phyloP scores from a whole-genome alignment of 1,140 invertebrate species.

The Magallana gigas region DNA sequence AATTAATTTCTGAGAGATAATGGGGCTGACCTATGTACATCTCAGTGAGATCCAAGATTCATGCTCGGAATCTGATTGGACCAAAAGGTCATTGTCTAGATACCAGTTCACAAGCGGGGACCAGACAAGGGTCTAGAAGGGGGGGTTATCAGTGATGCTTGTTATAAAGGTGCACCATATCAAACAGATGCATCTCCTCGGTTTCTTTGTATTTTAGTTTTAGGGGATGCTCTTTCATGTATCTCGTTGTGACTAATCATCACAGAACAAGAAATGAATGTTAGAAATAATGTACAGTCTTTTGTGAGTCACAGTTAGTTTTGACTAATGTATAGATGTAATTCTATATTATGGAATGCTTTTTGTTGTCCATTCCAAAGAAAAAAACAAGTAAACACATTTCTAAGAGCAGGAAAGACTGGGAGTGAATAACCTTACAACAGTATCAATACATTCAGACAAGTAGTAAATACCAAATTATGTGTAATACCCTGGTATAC shows the following conservation, averaged over 20 bases:
- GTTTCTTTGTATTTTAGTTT: neutral
- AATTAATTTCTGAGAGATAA: slow-evolving; percentile 6
- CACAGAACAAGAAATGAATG: too few relatives aligned
- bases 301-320: too few relatives aligned
- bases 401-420: too few relatives aligned
- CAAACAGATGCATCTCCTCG: neutral
- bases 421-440: too few relatives aligned
- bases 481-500: too few relatives aligned
- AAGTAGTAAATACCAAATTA: too few relatives aligned
- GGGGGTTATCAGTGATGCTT: neutral
- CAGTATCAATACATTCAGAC: too few relatives aligned
- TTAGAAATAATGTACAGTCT: too few relatives aligned
- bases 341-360: too few relatives aligned
- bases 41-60: neutral
- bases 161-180: neutral
- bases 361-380: too few relatives aligned
- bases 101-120: neutral
- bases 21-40: slow-evolving; percentile 1
- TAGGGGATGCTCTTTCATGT: neutral
- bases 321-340: too few relatives aligned
- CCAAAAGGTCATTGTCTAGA: slow-evolving; percentile 7
- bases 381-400: too few relatives aligned
- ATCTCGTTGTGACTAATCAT: neutral
- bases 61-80: neutral
- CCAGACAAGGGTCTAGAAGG: neutral